Percentiles rank a stretch among this genome's conserved stretches.
Evolutionary conservation across 2,797 vertebrate species (phyloP).

Genomic region (Oreochromis mossambicus): DNA sequence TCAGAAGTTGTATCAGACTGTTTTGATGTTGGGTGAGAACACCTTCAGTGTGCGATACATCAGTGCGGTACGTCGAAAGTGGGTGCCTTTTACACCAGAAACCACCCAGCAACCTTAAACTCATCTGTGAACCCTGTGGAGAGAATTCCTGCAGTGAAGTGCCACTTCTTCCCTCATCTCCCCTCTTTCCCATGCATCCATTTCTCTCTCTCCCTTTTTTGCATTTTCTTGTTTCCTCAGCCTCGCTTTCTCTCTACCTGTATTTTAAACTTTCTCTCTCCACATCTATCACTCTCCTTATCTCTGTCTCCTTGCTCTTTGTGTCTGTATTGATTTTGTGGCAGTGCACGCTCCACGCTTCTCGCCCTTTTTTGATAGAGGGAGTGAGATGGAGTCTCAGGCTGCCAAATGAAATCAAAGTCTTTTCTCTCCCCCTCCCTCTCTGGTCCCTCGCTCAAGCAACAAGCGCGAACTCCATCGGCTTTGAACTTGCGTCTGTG

Average conservation of each 20-base stretch:
- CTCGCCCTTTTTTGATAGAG: constrained; percentile 68
- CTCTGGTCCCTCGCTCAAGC: constrained; percentile 41
- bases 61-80: constrained; percentile 8
- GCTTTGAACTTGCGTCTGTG: constrained; percentile 75
- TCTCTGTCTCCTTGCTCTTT: constrained; percentile 61
- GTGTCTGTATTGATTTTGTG: constrained; percentile 74
- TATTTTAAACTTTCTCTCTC: constrained; percentile 17
- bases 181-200: not conserved
- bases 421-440: constrained; percentile 15
- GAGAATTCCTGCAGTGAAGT: constrained; percentile 16
- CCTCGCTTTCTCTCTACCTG: not conserved
- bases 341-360: constrained; percentile 59
- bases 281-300: constrained; percentile 53
- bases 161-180: not conserved
- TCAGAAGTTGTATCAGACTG: not conserved
- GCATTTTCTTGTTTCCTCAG: constrained; percentile 23
- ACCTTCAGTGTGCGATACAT: constrained; percentile 5
- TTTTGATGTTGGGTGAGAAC: constrained; percentile 9
- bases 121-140: not conserved
- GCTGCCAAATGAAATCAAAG: constrained; percentile 77
- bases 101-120: constrained; percentile 9
- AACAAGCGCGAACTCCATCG: constrained; percentile 60
- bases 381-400: constrained; percentile 67
- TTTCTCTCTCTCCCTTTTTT: constrained; percentile 26
- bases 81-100: constrained; percentile 19